Conservation (phyloP, 2,797 vertebrate species). For the Ficedula albicollis region DNA sequence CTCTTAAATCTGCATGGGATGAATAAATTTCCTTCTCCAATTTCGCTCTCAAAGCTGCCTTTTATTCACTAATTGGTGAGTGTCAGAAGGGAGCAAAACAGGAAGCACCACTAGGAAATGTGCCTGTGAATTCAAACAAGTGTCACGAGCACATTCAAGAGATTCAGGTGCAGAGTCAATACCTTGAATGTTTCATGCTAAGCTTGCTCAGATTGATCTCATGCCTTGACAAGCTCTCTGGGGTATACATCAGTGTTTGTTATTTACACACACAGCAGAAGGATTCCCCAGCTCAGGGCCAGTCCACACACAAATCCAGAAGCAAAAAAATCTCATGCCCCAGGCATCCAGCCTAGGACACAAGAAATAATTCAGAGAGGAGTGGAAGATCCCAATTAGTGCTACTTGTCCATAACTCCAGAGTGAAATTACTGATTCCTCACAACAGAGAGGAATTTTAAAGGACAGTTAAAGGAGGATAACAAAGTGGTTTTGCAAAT, state of each 20-base stretch:
- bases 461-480: background rate
- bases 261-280: background rate
- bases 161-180: background rate
- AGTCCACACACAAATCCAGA: background rate
- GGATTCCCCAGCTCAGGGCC: background rate
- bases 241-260: background rate
- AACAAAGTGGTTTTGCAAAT: background rate
- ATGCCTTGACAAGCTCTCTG: background rate
- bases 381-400: background rate
- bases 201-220: background rate
- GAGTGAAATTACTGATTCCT: background rate
- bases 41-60: background rate
- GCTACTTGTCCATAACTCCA: background rate
- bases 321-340: background rate
- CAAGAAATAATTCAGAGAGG: background rate
- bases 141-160: background rate
- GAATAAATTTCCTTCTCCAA: background rate
- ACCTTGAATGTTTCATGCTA: background rate
- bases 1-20: background rate
- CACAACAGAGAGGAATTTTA: background rate
- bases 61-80: conserved; percentile 18
- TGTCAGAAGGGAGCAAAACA: background rate
- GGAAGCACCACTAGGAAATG: background rate
- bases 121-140: background rate
- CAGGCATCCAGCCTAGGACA: background rate